phyloP scores from a whole-genome alignment of 2,888 invertebrate species.

The Catotricha subobsoleta region DNA sequence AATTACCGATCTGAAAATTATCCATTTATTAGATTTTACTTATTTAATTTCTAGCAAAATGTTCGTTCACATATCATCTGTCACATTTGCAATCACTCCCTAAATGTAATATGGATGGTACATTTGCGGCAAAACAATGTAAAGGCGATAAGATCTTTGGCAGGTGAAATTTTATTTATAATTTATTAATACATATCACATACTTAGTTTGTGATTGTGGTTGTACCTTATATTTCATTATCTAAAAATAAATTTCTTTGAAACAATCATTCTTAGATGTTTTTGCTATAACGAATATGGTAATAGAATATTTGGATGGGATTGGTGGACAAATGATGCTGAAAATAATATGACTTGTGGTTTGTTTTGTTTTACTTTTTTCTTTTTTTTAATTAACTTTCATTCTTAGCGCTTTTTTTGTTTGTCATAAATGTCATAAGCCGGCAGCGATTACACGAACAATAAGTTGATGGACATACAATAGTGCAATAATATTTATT shows the following conservation, averaged over 20 bases:
- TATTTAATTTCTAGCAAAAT: constrained; percentile 11
- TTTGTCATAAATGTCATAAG: too few relatives aligned
- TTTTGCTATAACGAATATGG: constrained; percentile 44
- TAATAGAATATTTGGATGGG: constrained; percentile 45
- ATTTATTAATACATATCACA: too few relatives aligned
- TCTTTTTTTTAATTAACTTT: too few relatives aligned
- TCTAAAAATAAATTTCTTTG: not conserved
- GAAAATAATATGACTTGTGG: constrained; percentile 50
- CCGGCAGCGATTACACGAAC: too few relatives aligned
- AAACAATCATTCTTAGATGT: constrained; percentile 31
- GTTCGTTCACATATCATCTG: constrained; percentile 15
- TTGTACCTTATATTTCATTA: constrained; percentile 1
- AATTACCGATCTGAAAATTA: too few relatives aligned
- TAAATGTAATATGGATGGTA: constrained; percentile 37
- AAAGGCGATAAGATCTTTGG: constrained; percentile 42
- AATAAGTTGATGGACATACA: too few relatives aligned
- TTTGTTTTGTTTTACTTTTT: constrained; percentile 21
- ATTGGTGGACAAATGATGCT: constrained; percentile 37
- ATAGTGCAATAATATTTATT: too few relatives aligned
- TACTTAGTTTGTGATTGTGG: too few relatives aligned
- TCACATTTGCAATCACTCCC: constrained; percentile 21
- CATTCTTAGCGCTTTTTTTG: too few relatives aligned
- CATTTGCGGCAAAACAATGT: constrained; percentile 44
- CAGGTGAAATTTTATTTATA: too few relatives aligned
- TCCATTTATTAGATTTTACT: not conserved